Evolutionary conservation across 2,888 invertebrate genomes (phyloP).

Genomic region (Chorisops tibialis): DNA sequence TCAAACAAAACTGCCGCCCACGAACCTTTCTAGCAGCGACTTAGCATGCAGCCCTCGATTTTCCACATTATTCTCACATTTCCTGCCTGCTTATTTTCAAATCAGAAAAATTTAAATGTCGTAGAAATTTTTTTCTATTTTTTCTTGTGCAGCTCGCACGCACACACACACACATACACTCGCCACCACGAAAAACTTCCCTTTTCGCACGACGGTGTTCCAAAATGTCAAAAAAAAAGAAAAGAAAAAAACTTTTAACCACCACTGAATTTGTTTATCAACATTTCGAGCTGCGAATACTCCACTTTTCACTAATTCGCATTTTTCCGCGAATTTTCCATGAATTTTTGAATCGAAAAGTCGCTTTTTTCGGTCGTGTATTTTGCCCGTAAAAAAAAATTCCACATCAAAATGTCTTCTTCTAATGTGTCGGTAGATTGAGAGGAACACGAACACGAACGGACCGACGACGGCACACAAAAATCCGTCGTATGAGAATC

Average conservation of each 20-base stretch:
- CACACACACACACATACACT: conserved; percentile 14
- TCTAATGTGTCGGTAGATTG: conserved; percentile 9
- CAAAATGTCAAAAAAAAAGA: conserved; percentile 24
- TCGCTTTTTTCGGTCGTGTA: conserved; percentile 12
- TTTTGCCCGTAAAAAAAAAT: conserved; percentile 11
- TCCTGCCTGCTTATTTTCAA: not conserved
- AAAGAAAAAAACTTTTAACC: conserved; percentile 10
- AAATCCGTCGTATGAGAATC: not conserved
- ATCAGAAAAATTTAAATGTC: conserved; percentile 4
- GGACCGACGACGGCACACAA: not conserved
- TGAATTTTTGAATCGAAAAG: conserved; percentile 4
- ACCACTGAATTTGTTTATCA: conserved; percentile 11
- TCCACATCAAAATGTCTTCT: conserved; percentile 26
- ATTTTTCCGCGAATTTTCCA: conserved; percentile 4
- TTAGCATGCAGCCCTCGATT: conserved; percentile 3
- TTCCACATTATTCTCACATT: conserved; percentile 8
- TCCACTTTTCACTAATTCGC: conserved; percentile 1
- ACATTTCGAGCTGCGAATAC: not conserved
- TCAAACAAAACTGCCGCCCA: not conserved
- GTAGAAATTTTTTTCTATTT: conserved; percentile 10
- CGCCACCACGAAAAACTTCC: conserved; percentile 14
- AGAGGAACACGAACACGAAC: conserved; percentile 1
- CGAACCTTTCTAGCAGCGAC: conserved; percentile 12
- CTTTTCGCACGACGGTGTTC: conserved; percentile 2
- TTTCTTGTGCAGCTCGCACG: conserved; percentile 22